phyloP scores from a whole-genome alignment of 2,888 invertebrate species.

The Girardia tigrina region DNA sequence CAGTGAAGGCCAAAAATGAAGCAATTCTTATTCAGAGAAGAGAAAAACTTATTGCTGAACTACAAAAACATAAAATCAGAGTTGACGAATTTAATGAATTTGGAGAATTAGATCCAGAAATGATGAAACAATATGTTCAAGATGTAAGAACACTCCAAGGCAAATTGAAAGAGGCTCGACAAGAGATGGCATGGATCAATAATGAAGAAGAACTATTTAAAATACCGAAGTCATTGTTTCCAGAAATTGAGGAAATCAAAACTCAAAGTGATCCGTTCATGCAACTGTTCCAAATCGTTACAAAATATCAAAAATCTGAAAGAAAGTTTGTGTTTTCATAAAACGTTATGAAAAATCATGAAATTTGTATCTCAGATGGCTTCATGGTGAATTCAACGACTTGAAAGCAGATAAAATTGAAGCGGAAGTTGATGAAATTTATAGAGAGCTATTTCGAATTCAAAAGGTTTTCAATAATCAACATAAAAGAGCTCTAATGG shows the following conservation, averaged over 20 bases:
- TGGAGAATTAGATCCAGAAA: constrained; percentile 61
- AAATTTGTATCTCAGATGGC: constrained; percentile 57
- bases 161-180: constrained; percentile 62
- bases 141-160: constrained; percentile 64
- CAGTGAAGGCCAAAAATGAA: constrained; percentile 69
- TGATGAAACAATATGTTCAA: constrained; percentile 64
- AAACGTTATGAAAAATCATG: neutral
- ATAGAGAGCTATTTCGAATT: constrained; percentile 63
- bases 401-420: constrained; percentile 67
- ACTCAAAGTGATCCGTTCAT: constrained; percentile 57
- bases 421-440: constrained; percentile 62
- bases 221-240: constrained; percentile 56
- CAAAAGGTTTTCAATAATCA: constrained; percentile 57
- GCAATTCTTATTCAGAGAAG: constrained; percentile 62
- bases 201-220: constrained; percentile 49
- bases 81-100: constrained; percentile 67
- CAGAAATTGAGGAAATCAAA: constrained; percentile 63
- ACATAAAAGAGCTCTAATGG: constrained; percentile 45
- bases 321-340: constrained; percentile 52
- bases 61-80: constrained; percentile 62
- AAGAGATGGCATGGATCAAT: constrained; percentile 70
- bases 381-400: constrained; percentile 79
- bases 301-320: constrained; percentile 66
- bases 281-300: constrained; percentile 54
- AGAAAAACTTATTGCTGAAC: constrained; percentile 60